Conservation (phyloP, 2,888 invertebrate genomes). For the Eristalis tenax region DNA sequence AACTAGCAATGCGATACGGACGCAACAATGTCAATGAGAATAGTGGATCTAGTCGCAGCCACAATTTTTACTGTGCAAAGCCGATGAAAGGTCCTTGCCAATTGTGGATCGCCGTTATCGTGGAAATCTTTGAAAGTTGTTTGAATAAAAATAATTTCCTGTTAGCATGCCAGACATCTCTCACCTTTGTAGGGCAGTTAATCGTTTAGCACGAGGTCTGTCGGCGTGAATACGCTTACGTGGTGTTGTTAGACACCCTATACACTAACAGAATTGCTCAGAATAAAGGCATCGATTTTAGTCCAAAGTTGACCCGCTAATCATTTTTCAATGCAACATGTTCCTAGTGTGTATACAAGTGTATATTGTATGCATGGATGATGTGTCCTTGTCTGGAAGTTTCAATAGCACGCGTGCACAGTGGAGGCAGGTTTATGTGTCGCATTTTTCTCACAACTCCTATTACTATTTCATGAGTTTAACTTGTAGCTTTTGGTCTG, state of each 20-base stretch:
- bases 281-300: constrained; percentile 43
- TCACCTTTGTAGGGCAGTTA: not conserved
- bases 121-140: not conserved
- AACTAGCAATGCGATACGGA: not conserved
- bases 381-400: constrained; percentile 37
- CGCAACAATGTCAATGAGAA: not conserved
- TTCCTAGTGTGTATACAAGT: not conserved
- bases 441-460: constrained; percentile 57
- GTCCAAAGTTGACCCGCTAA: constrained; percentile 23
- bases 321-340: constrained; percentile 19
- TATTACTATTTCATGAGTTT: constrained; percentile 47
- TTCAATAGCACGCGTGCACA: constrained; percentile 62
- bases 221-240: not conserved
- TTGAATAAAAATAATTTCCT: not conserved
- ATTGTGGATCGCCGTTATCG: not conserved
- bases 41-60: not conserved
- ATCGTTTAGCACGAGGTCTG: not conserved
- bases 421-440: constrained; percentile 48
- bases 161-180: not conserved
- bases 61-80: not conserved
- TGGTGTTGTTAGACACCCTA: constrained; percentile 9
- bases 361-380: not conserved
- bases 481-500: constrained; percentile 47
- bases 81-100: not conserved
- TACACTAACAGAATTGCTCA: not conserved